Evolutionary conservation across 2,797 vertebrate species (phyloP).

Genomic region (Lerista edwardsae): DNA sequence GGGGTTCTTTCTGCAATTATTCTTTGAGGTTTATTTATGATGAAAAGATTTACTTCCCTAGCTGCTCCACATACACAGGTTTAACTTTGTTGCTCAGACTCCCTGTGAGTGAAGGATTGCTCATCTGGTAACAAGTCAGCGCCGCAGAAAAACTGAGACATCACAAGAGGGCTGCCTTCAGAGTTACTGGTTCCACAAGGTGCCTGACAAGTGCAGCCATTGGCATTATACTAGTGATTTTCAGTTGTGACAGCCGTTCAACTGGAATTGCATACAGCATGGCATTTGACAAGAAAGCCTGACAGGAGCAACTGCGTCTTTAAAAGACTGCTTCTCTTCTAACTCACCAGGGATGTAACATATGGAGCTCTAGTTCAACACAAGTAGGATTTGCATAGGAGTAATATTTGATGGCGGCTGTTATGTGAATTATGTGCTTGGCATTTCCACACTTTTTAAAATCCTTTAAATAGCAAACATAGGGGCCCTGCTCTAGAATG

Average conservation of each 20-base stretch:
- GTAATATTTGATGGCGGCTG: neutral
- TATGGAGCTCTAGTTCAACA: neutral
- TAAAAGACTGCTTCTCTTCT: neutral
- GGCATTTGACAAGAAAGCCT: neutral
- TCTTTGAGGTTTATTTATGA: slow-evolving; percentile 9
- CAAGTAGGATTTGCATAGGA: neutral
- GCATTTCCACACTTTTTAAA: no score
- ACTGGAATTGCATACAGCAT: slow-evolving; percentile 8
- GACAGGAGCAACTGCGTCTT: neutral
- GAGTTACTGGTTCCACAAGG: neutral
- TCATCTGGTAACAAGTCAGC: slow-evolving; percentile 3
- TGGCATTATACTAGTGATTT: neutral
- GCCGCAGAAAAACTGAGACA: neutral
- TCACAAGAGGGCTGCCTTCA: neutral
- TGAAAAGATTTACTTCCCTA: neutral
- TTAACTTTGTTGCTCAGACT: slow-evolving; percentile 2
- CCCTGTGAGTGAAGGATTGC: neutral
- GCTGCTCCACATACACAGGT: neutral
- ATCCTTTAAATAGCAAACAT: no score
- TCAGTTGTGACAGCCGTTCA: neutral
- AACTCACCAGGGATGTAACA: neutral
- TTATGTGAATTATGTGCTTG: no score
- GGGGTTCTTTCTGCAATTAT: neutral
- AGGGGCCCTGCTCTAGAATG: no score
- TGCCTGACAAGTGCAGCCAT: neutral